Percentiles rank a stretch among this genome's conserved stretches.
Evolutionary conservation across 2,797 vertebrate genomes (phyloP).

Genomic region (Naso thynnoides): DNA sequence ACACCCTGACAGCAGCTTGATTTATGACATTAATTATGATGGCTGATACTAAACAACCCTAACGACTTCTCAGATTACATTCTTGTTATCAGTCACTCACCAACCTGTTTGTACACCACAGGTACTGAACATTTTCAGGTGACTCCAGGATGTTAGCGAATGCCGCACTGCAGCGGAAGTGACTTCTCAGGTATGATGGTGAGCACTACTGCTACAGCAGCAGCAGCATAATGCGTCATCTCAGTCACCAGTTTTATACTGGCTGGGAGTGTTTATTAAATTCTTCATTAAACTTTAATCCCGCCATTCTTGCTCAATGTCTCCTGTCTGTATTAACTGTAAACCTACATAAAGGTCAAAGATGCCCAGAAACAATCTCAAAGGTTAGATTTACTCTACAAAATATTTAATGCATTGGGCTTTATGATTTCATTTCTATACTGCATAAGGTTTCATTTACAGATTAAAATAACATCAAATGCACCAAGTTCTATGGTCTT

Average conservation of each 20-base stretch:
- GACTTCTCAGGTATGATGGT: not conserved
- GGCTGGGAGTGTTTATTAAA: too few species aligned
- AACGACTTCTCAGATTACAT: constrained; percentile 49
- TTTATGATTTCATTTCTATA: too few species aligned
- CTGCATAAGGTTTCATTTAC: too few species aligned
- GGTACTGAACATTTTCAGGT: not conserved
- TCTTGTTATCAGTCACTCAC: constrained; percentile 16
- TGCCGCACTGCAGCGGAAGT: not conserved
- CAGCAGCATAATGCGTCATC: not conserved
- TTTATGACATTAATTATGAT: constrained; percentile 55
- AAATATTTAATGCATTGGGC: too few species aligned
- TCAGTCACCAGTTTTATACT: not conserved
- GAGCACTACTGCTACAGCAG: not conserved
- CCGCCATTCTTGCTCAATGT: too few species aligned
- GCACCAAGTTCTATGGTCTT: not conserved
- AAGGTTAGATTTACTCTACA: not conserved
- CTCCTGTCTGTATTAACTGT: not conserved
- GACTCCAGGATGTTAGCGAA: not conserved
- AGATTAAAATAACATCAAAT: too few species aligned
- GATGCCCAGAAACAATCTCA: not conserved
- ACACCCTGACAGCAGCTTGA: constrained; percentile 46
- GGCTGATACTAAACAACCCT: constrained; percentile 31
- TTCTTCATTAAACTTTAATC: too few species aligned
- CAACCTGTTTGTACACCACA: not conserved
- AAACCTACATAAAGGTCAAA: not conserved